These are phyloP conservation scores for Calliopsis andreniformis DNA, from an alignment of 1,140 invertebrate genomes.

Conservation along the genomic window DNA sequence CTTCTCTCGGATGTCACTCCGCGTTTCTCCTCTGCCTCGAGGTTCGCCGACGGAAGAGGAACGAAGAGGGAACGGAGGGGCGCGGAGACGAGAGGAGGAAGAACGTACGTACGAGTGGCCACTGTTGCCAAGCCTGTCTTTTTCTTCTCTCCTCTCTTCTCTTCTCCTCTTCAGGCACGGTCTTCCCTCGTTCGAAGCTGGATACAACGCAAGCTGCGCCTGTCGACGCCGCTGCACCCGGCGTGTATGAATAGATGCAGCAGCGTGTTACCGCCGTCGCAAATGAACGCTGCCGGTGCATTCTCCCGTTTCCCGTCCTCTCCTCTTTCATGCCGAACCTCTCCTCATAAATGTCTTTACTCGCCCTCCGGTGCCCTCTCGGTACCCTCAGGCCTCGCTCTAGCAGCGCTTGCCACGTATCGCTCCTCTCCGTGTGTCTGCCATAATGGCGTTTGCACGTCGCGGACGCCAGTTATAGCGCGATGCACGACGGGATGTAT, in stretches of 20 bases:
- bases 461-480: conserved; percentile 67
- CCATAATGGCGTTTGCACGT: conserved; percentile 68
- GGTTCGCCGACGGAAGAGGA: conserved; percentile 13
- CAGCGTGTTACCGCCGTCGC: conserved; percentile 58
- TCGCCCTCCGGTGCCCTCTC: conserved; percentile 44
- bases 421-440: conserved; percentile 63
- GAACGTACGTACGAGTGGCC: conserved; percentile 58
- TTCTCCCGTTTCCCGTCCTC: conserved; percentile 53
- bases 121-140: conserved; percentile 72
- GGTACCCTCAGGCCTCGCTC: too few species aligned
- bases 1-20: conserved; percentile 43
- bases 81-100: conserved; percentile 11
- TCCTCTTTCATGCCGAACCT: conserved; percentile 37
- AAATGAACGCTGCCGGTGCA: conserved; percentile 59
- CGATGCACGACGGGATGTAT: conserved; percentile 78
- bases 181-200: conserved; percentile 46
- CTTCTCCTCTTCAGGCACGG: conserved; percentile 28
- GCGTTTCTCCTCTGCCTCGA: conserved; percentile 21
- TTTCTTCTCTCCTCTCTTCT: conserved; percentile 39
- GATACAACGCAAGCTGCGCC: conserved; percentile 52
- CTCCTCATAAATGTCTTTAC: conserved; percentile 44
- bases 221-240: conserved; percentile 53
- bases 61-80: neutral
- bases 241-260: conserved; percentile 68
- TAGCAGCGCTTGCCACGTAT: conserved; percentile 48